A percentile compares a stretch with the other conserved stretches of the same genome.
Evolutionary conservation across 2,888 invertebrate genomes (phyloP).

Genomic region (Rotaria socialis): DNA sequence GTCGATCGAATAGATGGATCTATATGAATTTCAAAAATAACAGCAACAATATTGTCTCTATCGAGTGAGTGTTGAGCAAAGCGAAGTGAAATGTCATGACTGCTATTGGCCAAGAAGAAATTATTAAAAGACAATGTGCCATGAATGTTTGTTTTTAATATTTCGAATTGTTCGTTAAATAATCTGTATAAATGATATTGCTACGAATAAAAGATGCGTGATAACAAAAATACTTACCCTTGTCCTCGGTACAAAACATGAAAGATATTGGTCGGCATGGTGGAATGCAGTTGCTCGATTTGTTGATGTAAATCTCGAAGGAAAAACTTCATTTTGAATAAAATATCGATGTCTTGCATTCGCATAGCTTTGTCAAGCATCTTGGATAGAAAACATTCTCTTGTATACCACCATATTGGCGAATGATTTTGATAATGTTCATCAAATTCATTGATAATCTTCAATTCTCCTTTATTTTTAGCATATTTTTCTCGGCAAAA

Average conservation of each 20-base stretch:
- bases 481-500: not conserved
- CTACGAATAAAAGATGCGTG: not conserved
- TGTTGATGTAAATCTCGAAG: not conserved
- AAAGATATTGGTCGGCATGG: not conserved
- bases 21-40: not conserved
- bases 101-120: not conserved
- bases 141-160: not conserved
- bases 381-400: not conserved
- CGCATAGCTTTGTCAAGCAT: not conserved
- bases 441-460: not conserved
- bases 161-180: not conserved
- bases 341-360: not conserved
- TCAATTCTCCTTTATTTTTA: not conserved
- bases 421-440: not conserved
- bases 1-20: not conserved
- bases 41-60: not conserved
- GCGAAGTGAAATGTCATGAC: not conserved
- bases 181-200: not conserved
- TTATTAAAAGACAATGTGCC: not conserved
- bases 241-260: not conserved
- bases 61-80: conserved; percentile 7
- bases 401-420: not conserved
- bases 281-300: not conserved
- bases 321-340: not conserved
- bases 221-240: not conserved